Evolutionary conservation across 2,797 vertebrate species (phyloP), one percentile per base, ranked within the genome.

Genomic region (Sciurus vulgaris): DNA sequence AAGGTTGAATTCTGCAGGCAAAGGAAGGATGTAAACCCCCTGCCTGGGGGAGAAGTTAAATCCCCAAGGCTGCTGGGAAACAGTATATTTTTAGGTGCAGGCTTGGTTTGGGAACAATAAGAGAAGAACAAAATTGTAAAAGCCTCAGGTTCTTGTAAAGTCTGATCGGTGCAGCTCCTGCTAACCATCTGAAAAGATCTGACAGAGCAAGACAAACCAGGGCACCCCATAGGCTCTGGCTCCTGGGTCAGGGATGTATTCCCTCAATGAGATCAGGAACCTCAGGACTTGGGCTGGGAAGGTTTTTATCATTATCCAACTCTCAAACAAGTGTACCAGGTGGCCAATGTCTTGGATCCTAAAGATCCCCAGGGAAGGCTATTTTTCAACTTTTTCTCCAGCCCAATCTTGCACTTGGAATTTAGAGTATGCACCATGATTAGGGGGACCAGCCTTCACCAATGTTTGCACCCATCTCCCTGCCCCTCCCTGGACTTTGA

Each of bases 1-100:
- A 35, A 54, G 77, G 17, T 5, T 70, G 73, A 26, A 44, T n/a
- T 63, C 38, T 33, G 56, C 35, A 38, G 72, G 44, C 38, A 20
- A 61, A 49, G 67, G 33, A 87, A 73, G 56, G 51, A 49, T 5
- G 4, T 22, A 7, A 83, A 67, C 65, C 78, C 51, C 38, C 51
- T 59, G 63, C 74, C 86, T 78, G 49, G 12, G 49, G 70, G 67
- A 90, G 92, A 76, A 70, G 30, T 47, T 56, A 22, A 20, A n/a
- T 51, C 72, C 91, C 92, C 18, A 26, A 47, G 54, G 72, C 74
- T 38, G 7, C 92, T 28, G 5, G 73, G 73, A 72, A 89, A 44
- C 11, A 2, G 47, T 65, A n/a, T 93, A 26, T 70, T 93, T 92
- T 96, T 69, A 96, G 96, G 93, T 28, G 28, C 56, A 35, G 12